phyloP scores from a whole-genome alignment of 2,888 invertebrate genomes.

The Drosophila lacicola region DNA sequence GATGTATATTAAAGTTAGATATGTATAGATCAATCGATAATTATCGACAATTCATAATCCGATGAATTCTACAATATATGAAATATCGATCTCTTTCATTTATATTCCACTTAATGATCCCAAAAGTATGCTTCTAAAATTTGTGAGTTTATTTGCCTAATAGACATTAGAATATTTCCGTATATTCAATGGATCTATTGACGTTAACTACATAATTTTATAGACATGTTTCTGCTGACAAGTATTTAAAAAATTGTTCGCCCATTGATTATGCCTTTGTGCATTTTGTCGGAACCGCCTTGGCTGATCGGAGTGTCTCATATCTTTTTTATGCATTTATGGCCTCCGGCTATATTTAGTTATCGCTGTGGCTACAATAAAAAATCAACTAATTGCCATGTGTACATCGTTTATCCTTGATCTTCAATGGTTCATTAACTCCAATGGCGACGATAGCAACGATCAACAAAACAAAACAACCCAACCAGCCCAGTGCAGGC shows the following conservation, averaged over 20 bases:
- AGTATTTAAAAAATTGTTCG: constrained; percentile 15
- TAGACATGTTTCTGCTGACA: constrained; percentile 1
- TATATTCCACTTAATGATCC: constrained; percentile 11
- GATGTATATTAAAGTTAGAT: no score
- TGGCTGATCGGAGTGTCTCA: constrained; percentile 10
- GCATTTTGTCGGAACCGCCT: constrained; percentile 11
- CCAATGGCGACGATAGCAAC: constrained; percentile 48
- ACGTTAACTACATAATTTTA: neutral
- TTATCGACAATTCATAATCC: neutral
- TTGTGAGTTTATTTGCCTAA: neutral
- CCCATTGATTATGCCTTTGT: constrained; percentile 31
- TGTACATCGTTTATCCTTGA: constrained; percentile 74
- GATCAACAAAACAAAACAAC: constrained; percentile 21
- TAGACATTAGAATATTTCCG: neutral
- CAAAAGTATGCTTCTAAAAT: constrained; percentile 43
- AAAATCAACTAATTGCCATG: constrained; percentile 76
- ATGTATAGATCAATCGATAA: no score
- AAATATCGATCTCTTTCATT: no score
- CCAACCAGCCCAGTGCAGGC: neutral
- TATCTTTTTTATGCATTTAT: constrained; percentile 42
- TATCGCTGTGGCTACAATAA: constrained; percentile 63
- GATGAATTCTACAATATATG: no score
- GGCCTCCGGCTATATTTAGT: constrained; percentile 72
- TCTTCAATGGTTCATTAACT: constrained; percentile 83
- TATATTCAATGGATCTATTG: neutral